phyloP scores from a whole-genome alignment of 2,113 vertebrate genomes.

The Tylochromis polylepis region DNA sequence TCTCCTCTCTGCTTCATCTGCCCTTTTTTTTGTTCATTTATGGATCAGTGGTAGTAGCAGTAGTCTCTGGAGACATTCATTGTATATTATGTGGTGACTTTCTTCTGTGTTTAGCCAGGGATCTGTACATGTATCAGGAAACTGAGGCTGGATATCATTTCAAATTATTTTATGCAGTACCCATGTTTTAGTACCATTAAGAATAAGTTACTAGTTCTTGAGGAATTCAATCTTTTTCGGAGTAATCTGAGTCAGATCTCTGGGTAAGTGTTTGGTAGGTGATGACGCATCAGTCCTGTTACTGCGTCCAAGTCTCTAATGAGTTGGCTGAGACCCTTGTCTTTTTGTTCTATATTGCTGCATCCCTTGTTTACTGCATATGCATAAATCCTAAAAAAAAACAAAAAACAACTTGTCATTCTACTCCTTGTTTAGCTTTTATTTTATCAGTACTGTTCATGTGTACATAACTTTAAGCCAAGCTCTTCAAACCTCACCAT shows the following conservation, averaged over 20 bases:
- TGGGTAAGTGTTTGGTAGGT: background rate
- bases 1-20: constrained; percentile 19
- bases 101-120: background rate
- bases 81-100: constrained; percentile 18
- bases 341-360: background rate
- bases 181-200: background rate
- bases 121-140: background rate
- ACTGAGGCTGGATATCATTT: background rate
- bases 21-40: constrained; percentile 65
- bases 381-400: background rate
- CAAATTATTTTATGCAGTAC: background rate
- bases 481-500: background rate
- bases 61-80: constrained; percentile 30
- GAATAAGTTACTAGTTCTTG: background rate
- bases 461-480: rapidly evolving
- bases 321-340: background rate
- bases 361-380: background rate
- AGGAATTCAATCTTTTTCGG: background rate
- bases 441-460: background rate
- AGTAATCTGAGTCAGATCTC: background rate
- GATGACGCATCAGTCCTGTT: background rate
- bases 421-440: background rate
- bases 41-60: constrained; percentile 41
- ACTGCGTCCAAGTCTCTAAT: background rate
- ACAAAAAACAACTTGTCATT: background rate